Percentiles rank a stretch among this genome's conserved stretches.
Evolutionary conservation across 2,113 vertebrate species (phyloP).

Genomic region (Callorhinus ursinus): DNA sequence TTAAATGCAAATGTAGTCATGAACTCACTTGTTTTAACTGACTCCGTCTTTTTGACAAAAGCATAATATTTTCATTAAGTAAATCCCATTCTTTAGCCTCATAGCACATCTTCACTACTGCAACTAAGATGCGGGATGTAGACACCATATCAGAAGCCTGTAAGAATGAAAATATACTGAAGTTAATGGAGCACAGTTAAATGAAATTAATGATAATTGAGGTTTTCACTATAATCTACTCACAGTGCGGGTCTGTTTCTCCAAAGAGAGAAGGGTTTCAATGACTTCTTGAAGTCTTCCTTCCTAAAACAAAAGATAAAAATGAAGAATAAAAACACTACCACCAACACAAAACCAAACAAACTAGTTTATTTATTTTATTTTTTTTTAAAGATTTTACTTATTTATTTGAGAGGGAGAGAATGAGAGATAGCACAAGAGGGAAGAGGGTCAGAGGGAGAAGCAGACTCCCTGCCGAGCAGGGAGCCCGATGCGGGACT

Average conservation of each 20-base stretch:
- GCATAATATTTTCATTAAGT: slow-evolving; percentile 98
- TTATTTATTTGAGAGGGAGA: background rate
- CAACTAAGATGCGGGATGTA: slow-evolving; percentile 97
- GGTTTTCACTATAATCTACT: slow-evolving; percentile 73
- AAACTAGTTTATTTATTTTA: too few relatives aligned
- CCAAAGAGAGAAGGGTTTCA: slow-evolving; percentile 96
- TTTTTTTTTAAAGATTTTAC: too few relatives aligned
- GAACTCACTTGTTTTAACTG: slow-evolving; percentile 96
- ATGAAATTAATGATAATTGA: background rate
- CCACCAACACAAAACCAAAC: background rate
- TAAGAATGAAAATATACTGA: background rate
- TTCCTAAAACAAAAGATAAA: slow-evolving; percentile 87
- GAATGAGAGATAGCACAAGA: too few relatives aligned
- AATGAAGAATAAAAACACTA: slow-evolving; percentile 41
- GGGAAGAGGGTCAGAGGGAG: too few relatives aligned
- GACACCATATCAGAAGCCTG: slow-evolving; percentile 99
- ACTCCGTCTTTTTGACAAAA: slow-evolving; percentile 97
- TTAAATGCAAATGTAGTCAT: background rate
- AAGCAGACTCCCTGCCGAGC: too few relatives aligned
- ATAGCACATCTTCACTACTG: slow-evolving; percentile 97
- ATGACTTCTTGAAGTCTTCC: slow-evolving; percentile 97
- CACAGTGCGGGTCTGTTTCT: slow-evolving; percentile 98
- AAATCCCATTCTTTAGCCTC: slow-evolving; percentile 98
- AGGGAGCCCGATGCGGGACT: too few relatives aligned
- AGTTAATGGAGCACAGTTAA: background rate